These are phyloP conservation scores for Cryptosula pallasiana DNA, from an alignment of 2,888 invertebrate genomes.

Conservation along the genomic window DNA sequence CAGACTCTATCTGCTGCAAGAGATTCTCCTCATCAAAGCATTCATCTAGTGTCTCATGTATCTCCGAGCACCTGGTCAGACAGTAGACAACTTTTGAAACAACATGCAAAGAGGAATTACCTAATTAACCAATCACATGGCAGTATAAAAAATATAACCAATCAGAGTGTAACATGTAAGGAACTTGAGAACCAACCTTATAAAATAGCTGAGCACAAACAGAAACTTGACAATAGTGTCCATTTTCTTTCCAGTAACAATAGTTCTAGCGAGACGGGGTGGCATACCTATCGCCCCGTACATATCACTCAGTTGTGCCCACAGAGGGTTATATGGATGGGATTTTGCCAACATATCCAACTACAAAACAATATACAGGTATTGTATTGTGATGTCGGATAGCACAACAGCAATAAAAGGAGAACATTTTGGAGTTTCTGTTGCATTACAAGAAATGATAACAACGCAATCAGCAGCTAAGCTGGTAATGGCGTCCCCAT, in stretches of 20 bases:
- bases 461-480: too few species aligned
- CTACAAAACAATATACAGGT: constrained; percentile 46
- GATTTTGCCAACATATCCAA: constrained; percentile 58
- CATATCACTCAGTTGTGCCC: constrained; percentile 80
- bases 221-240: constrained; percentile 69
- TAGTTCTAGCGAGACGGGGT: constrained; percentile 69
- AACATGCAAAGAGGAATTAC: too few species aligned
- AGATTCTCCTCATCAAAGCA: constrained; percentile 24
- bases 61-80: constrained; percentile 66
- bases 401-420: too few species aligned
- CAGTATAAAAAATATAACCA: too few species aligned
- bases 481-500: too few species aligned
- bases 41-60: constrained; percentile 54
- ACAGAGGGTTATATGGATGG: constrained; percentile 78
- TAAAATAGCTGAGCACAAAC: constrained; percentile 76
- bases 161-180: too few species aligned
- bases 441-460: too few species aligned
- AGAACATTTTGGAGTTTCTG: too few species aligned
- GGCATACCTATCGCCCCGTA: constrained; percentile 80
- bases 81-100: too few species aligned
- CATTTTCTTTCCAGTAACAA: constrained; percentile 64
- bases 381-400: too few species aligned
- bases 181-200: too few species aligned
- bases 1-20: neutral
- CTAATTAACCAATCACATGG: too few species aligned